Base-by-base conservation (phyloP, 1,140 invertebrate genomes). In the Hypsibius dujardini region DNA sequence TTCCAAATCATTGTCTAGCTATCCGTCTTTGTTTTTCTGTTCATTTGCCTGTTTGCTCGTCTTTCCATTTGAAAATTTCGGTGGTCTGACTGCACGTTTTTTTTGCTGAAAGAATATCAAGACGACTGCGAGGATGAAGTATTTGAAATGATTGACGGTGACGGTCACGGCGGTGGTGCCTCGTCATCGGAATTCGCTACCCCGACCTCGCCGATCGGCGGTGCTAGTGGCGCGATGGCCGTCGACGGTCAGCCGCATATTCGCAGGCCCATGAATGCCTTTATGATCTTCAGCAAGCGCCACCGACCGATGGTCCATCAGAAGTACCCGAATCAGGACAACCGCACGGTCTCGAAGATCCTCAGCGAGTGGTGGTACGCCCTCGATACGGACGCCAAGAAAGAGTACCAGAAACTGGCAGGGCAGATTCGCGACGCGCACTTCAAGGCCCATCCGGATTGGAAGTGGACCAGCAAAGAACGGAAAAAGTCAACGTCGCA, bases 301-400 rank as follows among this genome's bases (percentile, higher is more conserved):
- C 94, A 98, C 81, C 85, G 95, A 40, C 88, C 91, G 47, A 80
- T 95, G 72, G 95, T 98, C 47, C 95, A 98, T 79, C 89, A 95
- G 79, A 82, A 87, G 75, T 90, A 97, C 81, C 95, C 95, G 1
- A 98, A 98, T 83, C 92, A 95, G 79, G 95, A 98, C 80, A 98
- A 98, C 81, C 84, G 95, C 70, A 97, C 93, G 0, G 95, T 98
- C n/a, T 95, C 92, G 70, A 98, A 98, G 81, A 98, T 98, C 75
- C 82, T 98, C 0, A 95, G 95, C 45, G 94, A 98, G 81, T 97
- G 94, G 94, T 98, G 94, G 95, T 98, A 98, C 79, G 90, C 92
- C 0, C 83, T 98, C 62, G 87, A 86, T 15, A 85, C 87, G 0
- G 88, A 92, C 60, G 87, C 96, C 78, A 98, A 98, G 78, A 88